These are phyloP conservation scores for Kryptolebias ocellatus DNA, from an alignment of 2,797 vertebrate species.

Conservation along the genomic window DNA sequence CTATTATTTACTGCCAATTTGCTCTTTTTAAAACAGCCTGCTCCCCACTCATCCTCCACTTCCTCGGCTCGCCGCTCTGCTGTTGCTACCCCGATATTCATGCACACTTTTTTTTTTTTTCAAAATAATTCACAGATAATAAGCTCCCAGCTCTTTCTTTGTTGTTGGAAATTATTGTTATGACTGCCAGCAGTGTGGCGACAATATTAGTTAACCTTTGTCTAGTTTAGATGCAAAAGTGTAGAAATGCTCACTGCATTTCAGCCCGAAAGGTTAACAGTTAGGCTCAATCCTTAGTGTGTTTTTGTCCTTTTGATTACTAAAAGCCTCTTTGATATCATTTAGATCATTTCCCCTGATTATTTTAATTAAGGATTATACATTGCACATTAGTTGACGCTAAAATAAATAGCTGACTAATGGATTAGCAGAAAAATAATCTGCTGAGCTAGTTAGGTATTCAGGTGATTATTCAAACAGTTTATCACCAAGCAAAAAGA, in stretches of 20 bases:
- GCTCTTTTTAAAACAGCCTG: conserved; percentile 73
- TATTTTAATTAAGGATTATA: conserved; percentile 8
- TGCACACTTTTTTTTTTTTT: conserved; percentile 57
- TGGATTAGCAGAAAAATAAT: neutral
- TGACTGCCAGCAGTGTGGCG: conserved; percentile 53
- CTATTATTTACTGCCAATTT: conserved; percentile 86
- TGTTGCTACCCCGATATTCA: conserved; percentile 61
- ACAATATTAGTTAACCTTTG: conserved; percentile 59
- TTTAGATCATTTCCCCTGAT: conserved; percentile 11
- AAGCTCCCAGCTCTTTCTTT: conserved; percentile 66
- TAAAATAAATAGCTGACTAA: conserved; percentile 1
- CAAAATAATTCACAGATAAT: conserved; percentile 71
- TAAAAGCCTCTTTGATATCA: conserved; percentile 31
- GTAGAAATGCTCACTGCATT: conserved; percentile 40
- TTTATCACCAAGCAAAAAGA: neutral
- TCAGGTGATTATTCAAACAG: neutral
- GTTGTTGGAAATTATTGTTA: conserved; percentile 66
- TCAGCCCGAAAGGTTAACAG: conserved; percentile 45
- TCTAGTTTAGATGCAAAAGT: conserved; percentile 40
- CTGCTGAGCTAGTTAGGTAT: neutral
- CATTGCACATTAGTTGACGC: conserved; percentile 6
- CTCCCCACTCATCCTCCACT: conserved; percentile 32
- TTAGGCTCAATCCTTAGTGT: conserved; percentile 34
- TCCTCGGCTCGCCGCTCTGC: conserved; percentile 50
- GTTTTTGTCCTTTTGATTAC: conserved; percentile 34